These are phyloP conservation scores for Alligator sinensis DNA, from an alignment of 2,113 vertebrate species.

Conservation along the genomic window DNA sequence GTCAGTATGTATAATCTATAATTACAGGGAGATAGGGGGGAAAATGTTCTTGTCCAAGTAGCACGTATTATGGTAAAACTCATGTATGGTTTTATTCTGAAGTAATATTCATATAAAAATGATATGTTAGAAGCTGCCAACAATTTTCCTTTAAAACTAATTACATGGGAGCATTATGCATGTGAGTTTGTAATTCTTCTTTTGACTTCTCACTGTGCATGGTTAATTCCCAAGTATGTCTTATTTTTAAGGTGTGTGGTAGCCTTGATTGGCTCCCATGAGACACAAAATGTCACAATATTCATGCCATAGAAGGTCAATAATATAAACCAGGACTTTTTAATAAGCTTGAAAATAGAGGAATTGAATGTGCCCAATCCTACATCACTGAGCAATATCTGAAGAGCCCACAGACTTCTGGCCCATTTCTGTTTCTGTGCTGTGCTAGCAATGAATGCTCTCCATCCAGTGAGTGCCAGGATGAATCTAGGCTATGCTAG, in stretches of 20 bases:
- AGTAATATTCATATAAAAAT: neutral
- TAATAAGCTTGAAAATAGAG: neutral
- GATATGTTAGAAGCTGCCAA: neutral
- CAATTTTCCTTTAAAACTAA: neutral
- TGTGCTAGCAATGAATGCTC: neutral
- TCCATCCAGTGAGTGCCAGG: neutral
- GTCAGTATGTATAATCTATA: neutral
- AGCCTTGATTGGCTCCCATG: neutral
- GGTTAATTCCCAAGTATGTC: neutral
- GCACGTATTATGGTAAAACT: neutral
- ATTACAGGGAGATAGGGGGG: neutral
- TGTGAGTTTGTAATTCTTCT: neutral
- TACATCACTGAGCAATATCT: accelerated
- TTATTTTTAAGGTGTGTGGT: neutral
- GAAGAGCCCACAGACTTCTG: neutral
- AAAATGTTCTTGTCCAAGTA: neutral
- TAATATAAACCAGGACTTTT: neutral
- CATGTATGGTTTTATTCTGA: neutral
- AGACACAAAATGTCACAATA: neutral
- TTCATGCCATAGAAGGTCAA: neutral
- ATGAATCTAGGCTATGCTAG: neutral
- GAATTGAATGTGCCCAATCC: accelerated
- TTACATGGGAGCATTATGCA: neutral
- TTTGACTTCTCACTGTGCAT: neutral
- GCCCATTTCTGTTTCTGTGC: neutral